Evolutionary conservation across 2,797 vertebrate species (phyloP), one percentile per base, ranked within the genome.

Genomic region (Limnodromus scolopaceus): DNA sequence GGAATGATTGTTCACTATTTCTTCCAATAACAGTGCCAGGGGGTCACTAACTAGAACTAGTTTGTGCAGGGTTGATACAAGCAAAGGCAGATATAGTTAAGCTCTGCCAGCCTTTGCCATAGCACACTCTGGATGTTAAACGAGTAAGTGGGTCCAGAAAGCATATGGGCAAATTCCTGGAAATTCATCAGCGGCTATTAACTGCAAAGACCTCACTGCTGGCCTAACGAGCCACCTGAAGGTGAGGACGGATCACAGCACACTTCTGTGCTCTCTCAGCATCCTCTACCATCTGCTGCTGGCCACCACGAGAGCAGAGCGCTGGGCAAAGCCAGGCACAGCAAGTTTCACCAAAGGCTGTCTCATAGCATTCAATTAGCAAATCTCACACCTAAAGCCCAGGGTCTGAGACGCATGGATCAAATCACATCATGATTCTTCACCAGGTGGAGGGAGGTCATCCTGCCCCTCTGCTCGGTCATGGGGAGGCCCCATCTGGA

Each of bases 221-320:
- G 58, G 39, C 64, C 43, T 43, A 58, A 63, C 15, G 49, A 76
- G 51, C 16, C 81, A 75, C 19, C 16, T 17, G 22, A 41, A 53
- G 75, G 45, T 16, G 32, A 58, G 49, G 51, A n/a, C 36, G 30
- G 48, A n/a, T 7, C n/a, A 20, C 63, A 63, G 32, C 18, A 51
- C 24, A 22, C 30, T 39, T 36, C 36, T 43, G 32, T 16, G 46
- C 55, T 68, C 51, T 7, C 58, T n/a, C 69, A 19, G 16, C 64
- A 61, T 13, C 58, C 46, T 49, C 76, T 16, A 23, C 65, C 38
- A 46, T 6, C 18, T 54, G 32, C 55, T 68, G 41, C 74, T 2
- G 1, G n/a, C 54, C 39, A 19, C 53, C 19, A 10, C 2, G 10
- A 25, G 11, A 30, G 17, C 61, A 57, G 57, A 57, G 36, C 0